Conservation (phyloP, 2,888 invertebrate genomes). For the Cryptus viduatorius region DNA sequence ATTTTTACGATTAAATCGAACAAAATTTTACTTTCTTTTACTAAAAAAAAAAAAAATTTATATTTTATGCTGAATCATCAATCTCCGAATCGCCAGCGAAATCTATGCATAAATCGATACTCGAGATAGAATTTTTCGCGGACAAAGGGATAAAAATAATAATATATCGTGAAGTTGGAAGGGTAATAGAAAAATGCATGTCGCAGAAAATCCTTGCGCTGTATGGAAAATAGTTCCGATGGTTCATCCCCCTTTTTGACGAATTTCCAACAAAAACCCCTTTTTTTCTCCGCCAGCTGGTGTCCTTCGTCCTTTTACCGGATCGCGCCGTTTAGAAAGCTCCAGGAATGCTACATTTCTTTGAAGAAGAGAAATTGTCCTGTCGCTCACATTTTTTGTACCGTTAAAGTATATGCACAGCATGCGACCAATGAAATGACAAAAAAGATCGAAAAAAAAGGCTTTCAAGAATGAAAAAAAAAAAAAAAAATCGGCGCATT, state of each 20-base stretch:
- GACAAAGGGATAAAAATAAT: constrained; percentile 53
- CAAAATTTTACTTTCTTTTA: not conserved
- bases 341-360: constrained; percentile 54
- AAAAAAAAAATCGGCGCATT: not conserved
- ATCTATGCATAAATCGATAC: constrained; percentile 28
- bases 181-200: constrained; percentile 35
- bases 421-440: not conserved
- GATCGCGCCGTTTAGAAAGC: constrained; percentile 56
- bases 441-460: not conserved
- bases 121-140: constrained; percentile 20
- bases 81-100: constrained; percentile 18
- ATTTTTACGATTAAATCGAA: too few species aligned
- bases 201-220: constrained; percentile 25
- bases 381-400: constrained; percentile 45
- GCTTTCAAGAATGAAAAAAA: not conserved
- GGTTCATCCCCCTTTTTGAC: constrained; percentile 60
- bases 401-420: constrained; percentile 37
- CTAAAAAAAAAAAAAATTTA: constrained; percentile 18
- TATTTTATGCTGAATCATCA: not conserved
- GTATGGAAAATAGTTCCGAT: constrained; percentile 58
- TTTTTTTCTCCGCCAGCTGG: constrained; percentile 60
- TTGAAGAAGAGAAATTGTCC: constrained; percentile 56
- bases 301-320: constrained; percentile 55
- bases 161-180: constrained; percentile 28
- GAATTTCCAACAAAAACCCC: constrained; percentile 60